These are phyloP conservation scores for Dicentrarchus labrax DNA, from an alignment of 2,113 vertebrate genomes.

Conservation along the genomic window DNA sequence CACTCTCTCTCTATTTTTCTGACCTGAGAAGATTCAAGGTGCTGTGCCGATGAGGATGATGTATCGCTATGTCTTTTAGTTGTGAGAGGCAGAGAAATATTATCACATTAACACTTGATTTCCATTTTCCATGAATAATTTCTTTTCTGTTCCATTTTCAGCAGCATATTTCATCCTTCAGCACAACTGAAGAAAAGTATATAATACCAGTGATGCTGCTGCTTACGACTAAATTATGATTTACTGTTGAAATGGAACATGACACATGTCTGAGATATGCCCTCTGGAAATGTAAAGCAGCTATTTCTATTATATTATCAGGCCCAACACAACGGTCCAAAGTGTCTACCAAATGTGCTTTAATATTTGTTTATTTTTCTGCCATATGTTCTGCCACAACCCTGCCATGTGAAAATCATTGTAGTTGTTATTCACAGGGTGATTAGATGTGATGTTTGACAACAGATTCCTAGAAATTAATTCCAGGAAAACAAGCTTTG, in stretches of 20 bases:
- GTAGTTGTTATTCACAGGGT: conserved; percentile 57
- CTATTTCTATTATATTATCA: conserved; percentile 69
- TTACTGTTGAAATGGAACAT: conserved; percentile 61
- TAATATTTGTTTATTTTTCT: conserved; percentile 61
- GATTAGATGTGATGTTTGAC: conserved; percentile 50
- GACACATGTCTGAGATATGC: conserved; percentile 61
- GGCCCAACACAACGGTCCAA: conserved; percentile 55
- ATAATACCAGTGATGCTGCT: conserved; percentile 50
- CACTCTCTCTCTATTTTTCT: conserved; percentile 50
- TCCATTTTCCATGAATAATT: conserved; percentile 81
- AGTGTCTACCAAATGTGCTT: conserved; percentile 58
- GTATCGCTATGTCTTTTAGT: conserved; percentile 63
- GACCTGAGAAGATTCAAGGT: conserved; percentile 59
- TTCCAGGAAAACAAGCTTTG: conserved; percentile 62
- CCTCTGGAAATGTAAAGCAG: conserved; percentile 58
- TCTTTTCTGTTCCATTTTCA: conserved; percentile 66
- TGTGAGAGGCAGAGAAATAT: conserved; percentile 77
- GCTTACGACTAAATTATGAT: conserved; percentile 67
- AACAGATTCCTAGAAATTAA: conserved; percentile 66
- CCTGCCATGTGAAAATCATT: conserved; percentile 56
- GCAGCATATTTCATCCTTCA: conserved; percentile 71
- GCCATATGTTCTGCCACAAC: conserved; percentile 63
- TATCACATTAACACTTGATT: conserved; percentile 82
- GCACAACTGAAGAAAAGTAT: conserved; percentile 55
- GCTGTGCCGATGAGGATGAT: conserved; percentile 63